Base-by-base conservation (phyloP, 1,140 invertebrate species). In the Epicauta chinensis region DNA sequence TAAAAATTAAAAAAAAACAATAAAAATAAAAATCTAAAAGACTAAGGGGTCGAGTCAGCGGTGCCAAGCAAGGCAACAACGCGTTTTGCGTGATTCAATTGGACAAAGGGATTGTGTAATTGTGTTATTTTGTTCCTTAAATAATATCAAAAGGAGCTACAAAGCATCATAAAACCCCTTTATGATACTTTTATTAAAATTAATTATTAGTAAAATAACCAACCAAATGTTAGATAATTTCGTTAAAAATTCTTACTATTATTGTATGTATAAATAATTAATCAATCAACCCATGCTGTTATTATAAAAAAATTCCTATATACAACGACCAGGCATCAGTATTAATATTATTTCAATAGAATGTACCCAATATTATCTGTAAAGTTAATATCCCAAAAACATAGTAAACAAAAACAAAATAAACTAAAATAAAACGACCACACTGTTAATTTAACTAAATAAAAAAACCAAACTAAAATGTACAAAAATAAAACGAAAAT, bases 21-120 rank as follows among this genome's bases (percentile, higher is more conserved):
- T 23, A 23, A 23, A 23, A 23, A 48, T 23, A 7, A 16, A 48
- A 30, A 30, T 51, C 50, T 51, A 44, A 43, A 15, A 38, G 50
- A 52, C 42, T 53, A 46, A 23, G 43, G 41, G 36, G 51, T 53
- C 51, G 51, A 53, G 51, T 36, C 34, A 53, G 51, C 42, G 44
- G 51, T 67, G 65, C 62, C 58, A 64, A 65, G 65, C 65, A 63
- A 63, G 57, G 60, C 52, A 38, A 50, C 61, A 56, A 61, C 59
- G 55, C 59, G 42, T 53, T 50, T 41, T 55, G 55, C 59, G 53
- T 60, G 59, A 58, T 30, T 41, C 30, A 3, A 23, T 30, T 17
- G 55, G 51, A 46, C 38, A 44, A 57, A 47, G 52, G 53, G 48
- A 43, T 45, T 47, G 52, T 57, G 53, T 60, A 54, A 58, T 49